phyloP scores from a whole-genome alignment of 1,140 invertebrate species.

The Cryptotermes secundus region DNA sequence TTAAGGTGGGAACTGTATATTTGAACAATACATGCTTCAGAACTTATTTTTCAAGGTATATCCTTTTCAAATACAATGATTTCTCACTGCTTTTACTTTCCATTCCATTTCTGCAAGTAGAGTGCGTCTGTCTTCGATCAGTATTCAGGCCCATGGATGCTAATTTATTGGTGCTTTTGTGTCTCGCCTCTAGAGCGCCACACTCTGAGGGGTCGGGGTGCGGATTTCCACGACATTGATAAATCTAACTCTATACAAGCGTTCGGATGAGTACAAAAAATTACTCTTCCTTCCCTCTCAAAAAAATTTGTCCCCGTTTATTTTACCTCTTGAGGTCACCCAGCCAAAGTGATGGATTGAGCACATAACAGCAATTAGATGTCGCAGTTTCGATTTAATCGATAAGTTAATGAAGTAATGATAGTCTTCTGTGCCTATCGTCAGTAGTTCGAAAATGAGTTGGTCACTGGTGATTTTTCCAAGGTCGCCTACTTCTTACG shows the following conservation, averaged over 20 bases:
- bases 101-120: too few species aligned
- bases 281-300: background rate
- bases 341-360: background rate
- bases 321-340: background rate
- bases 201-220: background rate
- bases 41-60: too few species aligned
- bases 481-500: too few species aligned
- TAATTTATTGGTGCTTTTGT: background rate
- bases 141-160: background rate
- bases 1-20: too few species aligned
- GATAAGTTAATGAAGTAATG: background rate
- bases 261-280: background rate
- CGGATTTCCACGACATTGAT: background rate
- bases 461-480: too few species aligned
- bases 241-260: background rate
- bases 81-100: too few species aligned
- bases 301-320: background rate
- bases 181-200: background rate
- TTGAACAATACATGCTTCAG: too few species aligned
- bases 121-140: background rate
- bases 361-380: background rate
- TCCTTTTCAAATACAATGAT: too few species aligned
- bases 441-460: too few species aligned
- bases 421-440: background rate
- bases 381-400: background rate